Percentiles rank a stretch among this genome's conserved stretches.
These are phyloP conservation scores for Xiphophorus hellerii DNA, from an alignment of 2,113 vertebrate genomes.

Conservation along the genomic window DNA sequence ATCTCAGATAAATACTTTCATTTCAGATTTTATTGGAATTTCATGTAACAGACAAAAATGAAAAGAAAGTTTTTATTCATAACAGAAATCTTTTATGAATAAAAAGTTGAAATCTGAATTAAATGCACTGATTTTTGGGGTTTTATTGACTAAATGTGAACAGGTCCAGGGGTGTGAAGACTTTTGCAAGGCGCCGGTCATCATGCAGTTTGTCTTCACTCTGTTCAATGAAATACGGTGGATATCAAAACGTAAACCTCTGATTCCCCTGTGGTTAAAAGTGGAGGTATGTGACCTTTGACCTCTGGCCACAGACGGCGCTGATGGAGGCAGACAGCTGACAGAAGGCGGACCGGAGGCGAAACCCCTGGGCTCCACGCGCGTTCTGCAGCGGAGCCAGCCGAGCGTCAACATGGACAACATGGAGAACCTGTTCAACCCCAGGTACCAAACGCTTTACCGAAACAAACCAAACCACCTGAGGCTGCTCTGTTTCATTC, in stretches of 20 bases:
- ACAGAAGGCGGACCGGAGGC: conserved; percentile 11
- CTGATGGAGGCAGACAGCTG: conserved; percentile 59
- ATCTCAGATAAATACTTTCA: not conserved
- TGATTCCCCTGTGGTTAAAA: not conserved
- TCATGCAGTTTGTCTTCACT: not conserved
- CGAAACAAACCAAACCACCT: not conserved
- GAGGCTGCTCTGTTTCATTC: no score
- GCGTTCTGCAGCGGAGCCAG: not conserved
- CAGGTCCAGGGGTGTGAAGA: not conserved
- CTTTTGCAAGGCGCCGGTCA: not conserved
- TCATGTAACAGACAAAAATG: not conserved
- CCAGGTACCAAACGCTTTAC: conserved; percentile 46
- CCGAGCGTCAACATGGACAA: conserved; percentile 1
- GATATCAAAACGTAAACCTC: not conserved
- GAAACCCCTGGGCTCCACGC: not conserved
- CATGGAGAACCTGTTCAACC: conserved; percentile 53
- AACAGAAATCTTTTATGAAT: not conserved
- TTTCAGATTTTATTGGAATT: not conserved
- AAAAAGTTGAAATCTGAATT: not conserved
- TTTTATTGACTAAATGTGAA: not conserved
- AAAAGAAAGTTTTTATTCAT: not conserved
- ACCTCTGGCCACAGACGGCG: conserved; percentile 6
- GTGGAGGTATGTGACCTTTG: conserved; percentile 37
- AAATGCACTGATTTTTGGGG: not conserved
- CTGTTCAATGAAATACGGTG: not conserved